Base-by-base conservation (phyloP, 2,797 vertebrate species). In the Liasis olivaceus region DNA sequence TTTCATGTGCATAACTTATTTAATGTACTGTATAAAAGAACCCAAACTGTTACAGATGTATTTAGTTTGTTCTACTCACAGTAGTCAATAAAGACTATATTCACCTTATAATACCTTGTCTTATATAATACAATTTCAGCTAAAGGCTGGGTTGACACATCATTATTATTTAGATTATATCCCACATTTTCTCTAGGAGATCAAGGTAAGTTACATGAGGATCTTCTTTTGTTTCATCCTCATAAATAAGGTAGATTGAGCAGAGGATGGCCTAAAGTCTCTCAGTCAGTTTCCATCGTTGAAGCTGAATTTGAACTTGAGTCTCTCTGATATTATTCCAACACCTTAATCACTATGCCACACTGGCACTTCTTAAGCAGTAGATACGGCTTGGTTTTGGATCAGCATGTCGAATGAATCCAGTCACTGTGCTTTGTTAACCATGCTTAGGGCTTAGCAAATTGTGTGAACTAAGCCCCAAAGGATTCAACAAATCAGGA, bases 1-100 rank as follows among this genome's bases (percentile, higher is more conserved):
- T 97, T 96, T 97, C 96, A 97, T 94, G 93, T 97, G 97, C 95
- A 97, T 98, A 98, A 98, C 97, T 98, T 98, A 98, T 98, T 98
- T 98, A 97, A 98, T 97, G 97, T 98, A 96, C 97, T 98, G 97
- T 98, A 98, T 97, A 98, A 98, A 98, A 94, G 96, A 98, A 96
- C 96, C 95, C 95, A 88, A 97, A 97, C 97, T 96, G 96, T 96
- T 98, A 97, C 97, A 98, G 98, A 98, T 97, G 97, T 97, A 98
- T 98, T 97, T 98, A 98, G 97, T 98, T 98, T 98, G 97, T 97
- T 98, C 97, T 98, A 98, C 97, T 97, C 97, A 28, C 95, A 96
- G 97, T 97, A 98, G 98, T 98, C 97, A 98, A 98, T 98, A 98
- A 98, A 97, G 96, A 97, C 97, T 98, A 95, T 98, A 97, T 97